phyloP scores from a whole-genome alignment of 2,888 invertebrate species.

The Drosophila parthenogenetica region DNA sequence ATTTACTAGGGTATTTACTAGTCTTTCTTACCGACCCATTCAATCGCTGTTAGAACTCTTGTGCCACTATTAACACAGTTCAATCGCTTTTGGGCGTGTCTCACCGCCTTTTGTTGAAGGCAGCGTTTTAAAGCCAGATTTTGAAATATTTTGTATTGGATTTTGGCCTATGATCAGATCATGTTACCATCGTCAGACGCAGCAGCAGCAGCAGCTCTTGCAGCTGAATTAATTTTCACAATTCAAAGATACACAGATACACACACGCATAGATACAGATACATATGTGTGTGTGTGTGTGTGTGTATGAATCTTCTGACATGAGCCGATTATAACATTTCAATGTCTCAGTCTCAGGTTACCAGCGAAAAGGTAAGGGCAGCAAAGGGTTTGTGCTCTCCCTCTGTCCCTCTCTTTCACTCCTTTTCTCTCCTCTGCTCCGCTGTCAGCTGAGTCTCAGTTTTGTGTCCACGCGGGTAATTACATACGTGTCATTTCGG shows the following conservation, averaged over 20 bases:
- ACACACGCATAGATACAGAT: slow-evolving; percentile 2
- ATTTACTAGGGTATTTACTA: neutral
- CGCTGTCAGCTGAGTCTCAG: slow-evolving; percentile 25
- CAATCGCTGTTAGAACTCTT: neutral
- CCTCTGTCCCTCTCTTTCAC: neutral
- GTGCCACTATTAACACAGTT: slow-evolving; percentile 23
- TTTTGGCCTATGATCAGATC: slow-evolving; percentile 63
- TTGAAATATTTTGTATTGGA: slow-evolving; percentile 19
- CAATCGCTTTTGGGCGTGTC: neutral
- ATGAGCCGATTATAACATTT: slow-evolving; percentile 85
- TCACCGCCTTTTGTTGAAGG: slow-evolving; percentile 3
- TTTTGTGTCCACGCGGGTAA: slow-evolving; percentile 73
- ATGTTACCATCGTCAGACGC: slow-evolving; percentile 47
- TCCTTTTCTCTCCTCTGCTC: neutral
- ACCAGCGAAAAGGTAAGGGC: slow-evolving; percentile 42
- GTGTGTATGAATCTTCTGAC: slow-evolving; percentile 76
- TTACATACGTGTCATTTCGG: slow-evolving; percentile 83
- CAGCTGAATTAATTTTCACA: slow-evolving; percentile 69
- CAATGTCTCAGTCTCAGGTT: slow-evolving; percentile 81
- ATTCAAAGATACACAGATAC: slow-evolving; percentile 26
- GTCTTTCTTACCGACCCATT: neutral
- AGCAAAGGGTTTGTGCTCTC: slow-evolving; percentile 9
- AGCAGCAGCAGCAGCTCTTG: slow-evolving; percentile 50
- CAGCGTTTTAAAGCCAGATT: slow-evolving; percentile 43
- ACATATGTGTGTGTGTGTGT: neutral